Evolutionary conservation across 2,888 invertebrate genomes (phyloP).

Genomic region (Drosophila acutilabella): DNA sequence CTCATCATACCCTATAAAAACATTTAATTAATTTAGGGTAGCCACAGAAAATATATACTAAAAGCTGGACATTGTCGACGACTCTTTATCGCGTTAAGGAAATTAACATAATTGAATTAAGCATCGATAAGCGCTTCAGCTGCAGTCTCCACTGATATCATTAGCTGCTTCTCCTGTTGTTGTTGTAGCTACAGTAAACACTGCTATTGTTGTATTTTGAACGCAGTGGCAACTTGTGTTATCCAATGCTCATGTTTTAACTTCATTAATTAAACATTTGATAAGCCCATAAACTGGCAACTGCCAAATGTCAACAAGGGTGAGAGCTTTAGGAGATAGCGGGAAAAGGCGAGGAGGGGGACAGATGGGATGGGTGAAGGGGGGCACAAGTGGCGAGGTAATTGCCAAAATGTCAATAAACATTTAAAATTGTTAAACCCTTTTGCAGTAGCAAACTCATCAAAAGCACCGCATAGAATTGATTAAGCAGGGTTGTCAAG

Average conservation of each 20-base stretch:
- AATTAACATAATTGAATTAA: constrained; percentile 79
- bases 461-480: constrained; percentile 59
- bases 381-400: constrained; percentile 38
- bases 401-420: constrained; percentile 67
- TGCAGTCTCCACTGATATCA: constrained; percentile 56
- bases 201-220: constrained; percentile 7
- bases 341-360: neutral
- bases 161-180: constrained; percentile 48
- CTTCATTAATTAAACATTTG: constrained; percentile 78
- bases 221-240: constrained; percentile 46
- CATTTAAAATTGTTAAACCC: constrained; percentile 49
- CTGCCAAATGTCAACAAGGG: constrained; percentile 45
- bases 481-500: constrained; percentile 64
- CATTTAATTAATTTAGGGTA: constrained; percentile 6
- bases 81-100: constrained; percentile 46
- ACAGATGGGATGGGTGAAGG: neutral
- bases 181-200: constrained; percentile 8
- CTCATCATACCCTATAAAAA: neutral
- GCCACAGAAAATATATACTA: constrained; percentile 28
- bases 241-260: constrained; percentile 58
- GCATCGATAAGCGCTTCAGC: constrained; percentile 74
- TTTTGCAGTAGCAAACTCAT: constrained; percentile 29
- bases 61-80: constrained; percentile 47
- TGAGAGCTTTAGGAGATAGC: neutral
- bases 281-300: constrained; percentile 61